Percentiles rank a stretch among this genome's conserved stretches.
Evolutionary conservation across 2,113 vertebrate genomes (phyloP).

Genomic region (Alexandromys fortis): DNA sequence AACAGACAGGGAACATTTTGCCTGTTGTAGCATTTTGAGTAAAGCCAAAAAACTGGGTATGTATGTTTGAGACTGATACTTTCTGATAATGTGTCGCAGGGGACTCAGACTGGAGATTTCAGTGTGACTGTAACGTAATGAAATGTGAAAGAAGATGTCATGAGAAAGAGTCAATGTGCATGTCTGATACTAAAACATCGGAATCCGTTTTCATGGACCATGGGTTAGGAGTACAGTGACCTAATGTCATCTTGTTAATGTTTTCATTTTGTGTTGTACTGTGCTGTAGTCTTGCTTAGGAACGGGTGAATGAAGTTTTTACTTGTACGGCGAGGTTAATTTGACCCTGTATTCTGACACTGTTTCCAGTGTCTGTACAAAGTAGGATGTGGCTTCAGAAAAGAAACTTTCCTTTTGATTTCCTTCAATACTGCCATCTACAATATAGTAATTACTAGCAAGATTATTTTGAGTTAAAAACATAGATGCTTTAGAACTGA

Average conservation of each 20-base stretch:
- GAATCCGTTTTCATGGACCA: conserved; percentile 13
- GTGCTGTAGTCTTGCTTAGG: not conserved
- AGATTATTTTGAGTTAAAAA: conserved; percentile 42
- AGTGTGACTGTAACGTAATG: conserved; percentile 18
- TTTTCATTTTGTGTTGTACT: not conserved
- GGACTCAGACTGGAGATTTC: not conserved
- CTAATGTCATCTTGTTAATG: conserved; percentile 15
- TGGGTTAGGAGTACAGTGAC: not conserved
- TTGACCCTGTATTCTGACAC: not conserved
- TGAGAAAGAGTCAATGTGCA: not conserved
- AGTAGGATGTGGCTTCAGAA: not conserved
- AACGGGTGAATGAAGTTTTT: not conserved
- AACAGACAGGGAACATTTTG: not conserved
- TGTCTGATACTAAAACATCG: not conserved
- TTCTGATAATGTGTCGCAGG: conserved; percentile 19
- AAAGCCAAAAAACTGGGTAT: conserved; percentile 32
- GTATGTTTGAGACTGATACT: conserved; percentile 24
- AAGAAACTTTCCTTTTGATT: not conserved
- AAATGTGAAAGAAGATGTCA: conserved; percentile 29
- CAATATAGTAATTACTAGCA: not conserved
- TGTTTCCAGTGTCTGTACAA: not conserved
- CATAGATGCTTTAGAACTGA: not conserved
- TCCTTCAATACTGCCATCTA: conserved; percentile 24
- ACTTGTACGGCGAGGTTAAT: not conserved
- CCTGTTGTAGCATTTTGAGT: conserved; percentile 31